Evolutionary conservation across 2,888 invertebrate species (phyloP), one percentile per base, ranked within the genome.

Genomic region (Pegoplata infirma): DNA sequence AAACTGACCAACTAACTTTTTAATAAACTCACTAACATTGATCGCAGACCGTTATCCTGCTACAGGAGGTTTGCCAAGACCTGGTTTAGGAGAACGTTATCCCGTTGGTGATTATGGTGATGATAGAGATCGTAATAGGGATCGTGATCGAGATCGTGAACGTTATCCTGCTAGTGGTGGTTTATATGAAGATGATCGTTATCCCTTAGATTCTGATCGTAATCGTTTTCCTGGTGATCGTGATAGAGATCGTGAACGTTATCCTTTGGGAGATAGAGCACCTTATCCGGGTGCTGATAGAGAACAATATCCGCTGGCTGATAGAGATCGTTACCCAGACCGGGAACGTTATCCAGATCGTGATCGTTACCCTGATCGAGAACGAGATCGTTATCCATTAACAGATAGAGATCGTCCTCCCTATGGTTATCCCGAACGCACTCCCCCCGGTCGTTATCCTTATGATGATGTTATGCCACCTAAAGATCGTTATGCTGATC

Each of bases 91-190:
- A 79, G 79, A 89, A 81, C 84, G 89, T 75, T 90, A 90, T 83
- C 90, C 90, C 23, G 88, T 88, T 17, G 89, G 89, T 59, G 89
- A 90, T 56, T 90, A 81, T 12, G 83, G 85, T 80, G 59, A 63
- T 32, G 58, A 44, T 10, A 40, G 58, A 58, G 58, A 58, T 58
- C 58, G 58, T 44, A 40, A 84, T 76, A 81, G 84, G 10, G 81
- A 84, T 73, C 80, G 82, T 21, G 84, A 84, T 6, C 73, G 72
- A 2, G 53, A 71, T 32, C 80, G 83, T 17, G 84, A 84, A 71
- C 83, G 83, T 4, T 84, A 83, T 49, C 85, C 83, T 12, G 14
- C 28, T 5, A 69, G 32, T 21, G 46, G 44, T 55, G 73, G 67
- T 17, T 74, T 68, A 44, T 69, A 59, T 23, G 82, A 81, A 25